Evolutionary conservation across 1,140 invertebrate species (phyloP), one percentile per base, ranked within the genome.

Genomic region (Hydropsyche tenuis): DNA sequence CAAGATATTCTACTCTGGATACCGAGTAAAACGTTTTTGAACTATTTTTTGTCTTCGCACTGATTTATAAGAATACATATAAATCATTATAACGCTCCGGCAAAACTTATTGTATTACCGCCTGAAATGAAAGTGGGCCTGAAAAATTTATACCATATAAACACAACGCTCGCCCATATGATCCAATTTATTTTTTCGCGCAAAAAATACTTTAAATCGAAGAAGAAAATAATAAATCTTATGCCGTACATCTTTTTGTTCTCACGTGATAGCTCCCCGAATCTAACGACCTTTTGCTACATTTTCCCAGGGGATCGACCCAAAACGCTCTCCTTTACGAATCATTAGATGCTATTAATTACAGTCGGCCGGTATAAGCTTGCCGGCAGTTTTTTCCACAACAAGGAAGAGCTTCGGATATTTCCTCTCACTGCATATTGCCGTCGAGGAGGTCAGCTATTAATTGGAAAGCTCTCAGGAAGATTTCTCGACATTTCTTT

Each of bases 301-400:
- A 45, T 65, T 43, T 45, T 65, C 63, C 63, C 63, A 9, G 16
- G 30, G 30, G 63, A 65, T 60, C 56, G 56, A 37, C 23, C 42
- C 2, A 65, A 65, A 65, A 65, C 63, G 20, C 42, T 45, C 20
- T 60, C 27, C 46, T 70, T 70, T 42, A 70, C 68, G 68, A 70
- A 53, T 70, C 68, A 70, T 70, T 70, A 70, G 51, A 70, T 23
- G 14, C 51, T 60, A 56, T 70, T 70, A 70, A 70, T 70, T 70
- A 56, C 68, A 43, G 68, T 70, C 30, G 68, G 68, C 68, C 51
- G 68, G 22, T 68, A 48, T 68, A 68, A 68, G 65, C 65, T 68
- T 48, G 18, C 65, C 42, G 65, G 45, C 45, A 68, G 23, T 68
- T 68, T 68, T 66, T 48, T 22, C 65, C 23, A 48, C 65, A 68